These are phyloP conservation scores for Tetranychus urticae DNA, from an alignment of 1,140 invertebrate species.

Conservation along the genomic window DNA sequence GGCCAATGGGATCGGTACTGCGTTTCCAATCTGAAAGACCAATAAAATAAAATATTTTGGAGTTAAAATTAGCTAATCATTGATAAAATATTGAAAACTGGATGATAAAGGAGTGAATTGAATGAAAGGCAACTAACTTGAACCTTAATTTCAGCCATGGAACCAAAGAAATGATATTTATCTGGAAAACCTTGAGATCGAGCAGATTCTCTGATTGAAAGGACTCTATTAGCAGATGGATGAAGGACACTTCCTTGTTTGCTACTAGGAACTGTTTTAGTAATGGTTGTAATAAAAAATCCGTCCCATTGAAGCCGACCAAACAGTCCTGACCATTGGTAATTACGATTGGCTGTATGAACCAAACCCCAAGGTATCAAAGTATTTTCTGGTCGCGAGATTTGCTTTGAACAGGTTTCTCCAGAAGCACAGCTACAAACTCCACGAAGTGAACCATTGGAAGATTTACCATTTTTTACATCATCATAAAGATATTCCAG, in stretches of 20 bases:
- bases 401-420: slow-evolving; percentile 20
- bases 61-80: too few relatives aligned
- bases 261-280: slow-evolving; percentile 68
- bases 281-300: slow-evolving; percentile 52
- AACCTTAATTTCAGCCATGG: slow-evolving; percentile 47
- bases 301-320: slow-evolving; percentile 59
- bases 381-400: slow-evolving; percentile 55
- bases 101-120: too few relatives aligned
- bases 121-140: slow-evolving; percentile 31
- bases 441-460: slow-evolving; percentile 35
- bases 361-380: slow-evolving; percentile 73
- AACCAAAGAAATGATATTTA: slow-evolving; percentile 46
- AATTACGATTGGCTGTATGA: slow-evolving; percentile 61
- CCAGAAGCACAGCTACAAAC: slow-evolving; percentile 50
- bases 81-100: too few relatives aligned
- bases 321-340: slow-evolving; percentile 53
- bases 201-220: slow-evolving; percentile 62
- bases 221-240: slow-evolving; percentile 50
- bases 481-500: slow-evolving; percentile 46
- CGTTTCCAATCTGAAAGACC: too few relatives aligned
- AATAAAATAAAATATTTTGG: too few relatives aligned
- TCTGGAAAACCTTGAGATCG: slow-evolving; percentile 66
- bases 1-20: too few relatives aligned
- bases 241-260: slow-evolving; percentile 62
- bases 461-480: slow-evolving; percentile 35